Conservation (phyloP, 2,888 invertebrate genomes). For the Yponomeuta malinellus region DNA sequence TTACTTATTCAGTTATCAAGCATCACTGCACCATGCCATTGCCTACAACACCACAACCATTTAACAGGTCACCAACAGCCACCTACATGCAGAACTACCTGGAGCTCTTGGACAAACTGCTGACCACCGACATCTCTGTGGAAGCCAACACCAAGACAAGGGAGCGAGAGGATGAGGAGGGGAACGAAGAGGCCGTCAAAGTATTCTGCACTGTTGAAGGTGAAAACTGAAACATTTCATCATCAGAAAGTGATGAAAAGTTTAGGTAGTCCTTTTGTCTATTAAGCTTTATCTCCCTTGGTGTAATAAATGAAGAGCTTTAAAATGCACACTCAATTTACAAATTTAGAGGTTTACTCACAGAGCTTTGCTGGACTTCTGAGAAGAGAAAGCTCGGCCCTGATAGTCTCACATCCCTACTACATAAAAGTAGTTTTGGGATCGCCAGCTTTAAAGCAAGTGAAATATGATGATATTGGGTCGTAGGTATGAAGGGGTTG, state of each 20-base stretch:
- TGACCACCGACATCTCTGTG: conserved; percentile 65
- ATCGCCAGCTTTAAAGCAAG: too few species aligned
- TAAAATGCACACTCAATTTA: too few species aligned
- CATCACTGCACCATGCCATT: neutral
- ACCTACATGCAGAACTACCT: conserved; percentile 79
- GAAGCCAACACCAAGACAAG: conserved; percentile 54
- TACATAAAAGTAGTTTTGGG: too few species aligned
- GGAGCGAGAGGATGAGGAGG: conserved; percentile 39
- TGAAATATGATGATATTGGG: too few species aligned
- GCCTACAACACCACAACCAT: neutral
- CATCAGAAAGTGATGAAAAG: neutral
- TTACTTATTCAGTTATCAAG: neutral
- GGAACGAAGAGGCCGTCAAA: conserved; percentile 51
- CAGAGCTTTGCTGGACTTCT: too few species aligned
- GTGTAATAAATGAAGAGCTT: too few species aligned
- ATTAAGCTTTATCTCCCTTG: neutral
- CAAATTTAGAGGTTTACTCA: too few species aligned
- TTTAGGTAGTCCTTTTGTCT: neutral
- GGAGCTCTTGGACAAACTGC: conserved; percentile 76
- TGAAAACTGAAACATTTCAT: conserved; percentile 22
- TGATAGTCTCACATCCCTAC: too few species aligned
- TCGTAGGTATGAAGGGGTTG: too few species aligned
- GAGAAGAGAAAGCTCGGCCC: too few species aligned
- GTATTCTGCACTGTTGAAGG: conserved; percentile 61
- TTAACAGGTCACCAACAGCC: conserved; percentile 65